Percentiles rank a stretch among this genome's conserved stretches.
phyloP scores from a whole-genome alignment of 2,797 vertebrate genomes.

The Poecilia picta region DNA sequence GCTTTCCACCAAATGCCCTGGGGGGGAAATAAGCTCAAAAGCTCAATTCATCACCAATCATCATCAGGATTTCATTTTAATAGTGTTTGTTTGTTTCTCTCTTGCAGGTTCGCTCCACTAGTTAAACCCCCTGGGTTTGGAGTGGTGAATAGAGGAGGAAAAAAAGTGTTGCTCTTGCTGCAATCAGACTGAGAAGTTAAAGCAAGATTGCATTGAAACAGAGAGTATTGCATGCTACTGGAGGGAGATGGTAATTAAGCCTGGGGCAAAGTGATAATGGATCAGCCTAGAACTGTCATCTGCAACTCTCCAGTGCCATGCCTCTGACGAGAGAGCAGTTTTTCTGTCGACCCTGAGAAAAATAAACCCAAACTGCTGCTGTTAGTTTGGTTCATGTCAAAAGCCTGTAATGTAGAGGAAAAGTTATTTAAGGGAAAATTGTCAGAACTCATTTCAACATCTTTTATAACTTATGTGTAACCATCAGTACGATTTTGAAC shows the following conservation, averaged over 20 bases:
- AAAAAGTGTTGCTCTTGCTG: conserved; percentile 34
- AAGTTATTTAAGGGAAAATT: neutral
- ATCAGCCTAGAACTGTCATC: conserved; percentile 70
- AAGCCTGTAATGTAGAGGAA: conserved; percentile 10
- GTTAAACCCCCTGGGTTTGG: conserved; percentile 17
- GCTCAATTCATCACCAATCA: conserved; percentile 53
- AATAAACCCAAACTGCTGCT: conserved; percentile 29
- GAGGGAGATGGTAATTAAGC: conserved; percentile 69
- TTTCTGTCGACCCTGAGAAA: conserved; percentile 40
- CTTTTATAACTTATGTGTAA: neutral
- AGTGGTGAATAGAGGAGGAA: conserved; percentile 29
- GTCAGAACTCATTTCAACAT: conserved; percentile 7
- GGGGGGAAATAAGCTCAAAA: conserved; percentile 39
- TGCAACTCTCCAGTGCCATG: conserved; percentile 32
- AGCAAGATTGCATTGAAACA: conserved; percentile 49
- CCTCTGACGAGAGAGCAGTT: conserved; percentile 38
- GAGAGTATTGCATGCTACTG: conserved; percentile 56
- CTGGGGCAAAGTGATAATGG: conserved; percentile 61
- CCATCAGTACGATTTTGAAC: neutral
- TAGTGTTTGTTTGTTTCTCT: conserved; percentile 43
- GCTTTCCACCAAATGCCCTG: conserved; percentile 34
- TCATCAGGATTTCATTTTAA: conserved; percentile 48
- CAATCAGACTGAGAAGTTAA: conserved; percentile 44
- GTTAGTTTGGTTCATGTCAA: conserved; percentile 27
- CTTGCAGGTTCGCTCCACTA: conserved; percentile 53